Evolutionary conservation across 37 sponge, comb jelly and placozoan genomes (phyloP).

Genomic region (Beroe ovata): DNA sequence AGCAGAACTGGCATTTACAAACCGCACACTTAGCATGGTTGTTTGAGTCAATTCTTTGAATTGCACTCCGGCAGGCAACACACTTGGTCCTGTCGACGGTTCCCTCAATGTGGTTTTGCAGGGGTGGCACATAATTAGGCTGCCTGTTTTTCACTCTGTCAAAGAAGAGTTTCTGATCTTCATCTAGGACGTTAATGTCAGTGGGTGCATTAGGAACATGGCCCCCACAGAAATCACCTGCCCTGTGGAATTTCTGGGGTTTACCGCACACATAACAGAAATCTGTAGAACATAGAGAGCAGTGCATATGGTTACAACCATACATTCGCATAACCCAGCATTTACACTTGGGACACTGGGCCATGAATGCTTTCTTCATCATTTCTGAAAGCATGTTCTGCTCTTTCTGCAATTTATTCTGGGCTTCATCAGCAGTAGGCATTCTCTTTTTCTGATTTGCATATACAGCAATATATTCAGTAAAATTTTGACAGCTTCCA

Average conservation of each 20-base stretch:
- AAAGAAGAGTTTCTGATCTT: background rate
- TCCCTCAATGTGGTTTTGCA: background rate
- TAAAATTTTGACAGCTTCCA: background rate
- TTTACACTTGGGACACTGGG: background rate
- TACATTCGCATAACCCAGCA: constrained; percentile 5
- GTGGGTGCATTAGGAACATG: background rate
- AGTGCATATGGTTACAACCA: constrained; percentile 26
- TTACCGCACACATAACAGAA: constrained; percentile 18
- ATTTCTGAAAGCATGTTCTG: background rate
- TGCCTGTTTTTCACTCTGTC: background rate
- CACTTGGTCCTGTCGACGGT: background rate
- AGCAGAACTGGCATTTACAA: constrained; percentile 26
- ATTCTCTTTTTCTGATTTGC: background rate
- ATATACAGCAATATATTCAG: background rate
- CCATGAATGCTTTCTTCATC: constrained; percentile 17
- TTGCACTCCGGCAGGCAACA: background rate
- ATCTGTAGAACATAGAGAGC: background rate
- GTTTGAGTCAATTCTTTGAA: constrained; percentile 7
- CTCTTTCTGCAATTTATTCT: background rate
- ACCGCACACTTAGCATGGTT: constrained; percentile 8
- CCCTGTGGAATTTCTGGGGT: background rate
- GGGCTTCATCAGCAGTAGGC: background rate
- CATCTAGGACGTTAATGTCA: background rate
- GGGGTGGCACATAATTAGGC: background rate
- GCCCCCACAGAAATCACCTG: background rate